These are phyloP conservation scores for Abrostola triplasia DNA, from an alignment of 2,888 invertebrate genomes.

Conservation along the genomic window DNA sequence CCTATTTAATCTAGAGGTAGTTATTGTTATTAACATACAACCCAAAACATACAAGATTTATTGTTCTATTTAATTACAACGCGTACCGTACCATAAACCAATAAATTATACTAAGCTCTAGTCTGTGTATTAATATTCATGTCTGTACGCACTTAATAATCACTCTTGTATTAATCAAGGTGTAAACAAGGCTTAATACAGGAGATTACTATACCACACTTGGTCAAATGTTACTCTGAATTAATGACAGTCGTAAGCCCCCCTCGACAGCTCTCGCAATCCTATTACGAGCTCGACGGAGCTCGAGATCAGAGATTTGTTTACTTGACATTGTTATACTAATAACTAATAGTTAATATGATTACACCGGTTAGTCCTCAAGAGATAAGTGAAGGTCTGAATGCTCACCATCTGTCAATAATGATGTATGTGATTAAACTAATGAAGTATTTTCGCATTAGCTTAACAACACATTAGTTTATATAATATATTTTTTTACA, in stretches of 20 bases:
- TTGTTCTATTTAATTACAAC: neutral
- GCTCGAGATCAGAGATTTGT: constrained; percentile 13
- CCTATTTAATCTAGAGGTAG: no score
- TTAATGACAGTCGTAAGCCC: constrained; percentile 28
- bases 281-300: constrained; percentile 18
- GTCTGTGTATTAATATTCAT: neutral
- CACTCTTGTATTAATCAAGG: constrained; percentile 13
- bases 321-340: neutral
- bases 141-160: constrained; percentile 15
- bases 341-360: neutral
- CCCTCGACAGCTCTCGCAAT: constrained; percentile 13
- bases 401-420: no score
- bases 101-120: neutral
- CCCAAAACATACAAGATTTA: neutral
- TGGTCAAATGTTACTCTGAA: constrained; percentile 31
- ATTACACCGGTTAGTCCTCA: no score
- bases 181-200: constrained; percentile 6
- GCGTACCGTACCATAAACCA: neutral
- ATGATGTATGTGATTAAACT: no score
- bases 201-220: constrained; percentile 9
- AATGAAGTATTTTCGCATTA: no score
- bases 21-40: neutral
- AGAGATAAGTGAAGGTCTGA: no score
- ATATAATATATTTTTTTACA: no score
- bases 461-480: no score